These are phyloP conservation scores for Enoplolaimus lenunculus DNA, from an alignment of 2,888 invertebrate species.

Conservation along the genomic window DNA sequence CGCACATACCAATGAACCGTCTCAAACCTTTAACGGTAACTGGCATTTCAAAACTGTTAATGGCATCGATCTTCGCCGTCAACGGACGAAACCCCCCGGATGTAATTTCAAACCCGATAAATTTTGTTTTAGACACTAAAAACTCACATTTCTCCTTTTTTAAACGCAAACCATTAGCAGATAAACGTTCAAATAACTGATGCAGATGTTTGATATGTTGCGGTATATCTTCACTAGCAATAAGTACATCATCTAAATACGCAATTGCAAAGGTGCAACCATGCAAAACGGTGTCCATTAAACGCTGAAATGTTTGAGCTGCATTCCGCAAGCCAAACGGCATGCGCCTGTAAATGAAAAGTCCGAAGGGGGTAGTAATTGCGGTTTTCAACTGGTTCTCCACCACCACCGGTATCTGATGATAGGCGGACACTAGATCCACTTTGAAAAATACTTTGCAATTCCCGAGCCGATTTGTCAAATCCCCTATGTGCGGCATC, in stretches of 20 bases:
- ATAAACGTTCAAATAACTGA: not conserved
- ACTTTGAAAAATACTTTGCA: conserved; percentile 12
- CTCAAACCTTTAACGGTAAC: no score
- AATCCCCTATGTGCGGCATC: not conserved
- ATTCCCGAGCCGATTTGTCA: not conserved
- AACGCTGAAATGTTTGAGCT: conserved; percentile 25
- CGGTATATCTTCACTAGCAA: not conserved
- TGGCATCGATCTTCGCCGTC: no score
- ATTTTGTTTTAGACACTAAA: no score
- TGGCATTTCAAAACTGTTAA: no score
- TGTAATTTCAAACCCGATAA: no score
- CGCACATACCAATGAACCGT: no score
- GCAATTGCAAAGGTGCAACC: conserved; percentile 1
- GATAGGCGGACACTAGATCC: conserved; percentile 21
- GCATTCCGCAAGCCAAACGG: conserved; percentile 25
- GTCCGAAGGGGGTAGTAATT: conserved; percentile 23
- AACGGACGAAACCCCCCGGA: no score
- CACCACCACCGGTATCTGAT: conserved; percentile 21
- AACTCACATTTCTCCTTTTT: not conserved
- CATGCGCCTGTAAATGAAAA: conserved; percentile 26
- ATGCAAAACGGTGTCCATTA: conserved; percentile 13
- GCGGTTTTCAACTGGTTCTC: conserved; percentile 24
- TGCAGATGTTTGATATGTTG: not conserved
- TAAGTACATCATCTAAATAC: conserved; percentile 17
- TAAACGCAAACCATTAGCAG: not conserved